Conservation (phyloP, 2,113 vertebrate species). For the Forbesichthys papilliferus region DNA sequence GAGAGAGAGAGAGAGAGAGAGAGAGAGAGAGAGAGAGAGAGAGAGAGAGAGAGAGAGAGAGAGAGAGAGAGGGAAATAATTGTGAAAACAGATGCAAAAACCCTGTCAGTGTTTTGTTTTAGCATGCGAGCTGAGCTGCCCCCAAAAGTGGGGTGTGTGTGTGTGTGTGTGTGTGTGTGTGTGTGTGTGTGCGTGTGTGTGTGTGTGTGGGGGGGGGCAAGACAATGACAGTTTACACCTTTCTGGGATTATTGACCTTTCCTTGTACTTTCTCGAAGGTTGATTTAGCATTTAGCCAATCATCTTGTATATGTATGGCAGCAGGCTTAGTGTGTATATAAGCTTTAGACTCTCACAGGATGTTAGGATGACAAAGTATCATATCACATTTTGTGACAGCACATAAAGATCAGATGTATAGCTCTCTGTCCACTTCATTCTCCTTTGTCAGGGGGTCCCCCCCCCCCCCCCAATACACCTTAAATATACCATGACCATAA, state of each 20-base stretch:
- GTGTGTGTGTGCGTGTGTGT: conserved; percentile 8
- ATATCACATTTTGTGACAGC: neutral
- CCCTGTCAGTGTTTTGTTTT: conserved; percentile 39
- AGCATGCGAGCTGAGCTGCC: conserved; percentile 51
- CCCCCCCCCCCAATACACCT: conserved; percentile 14
- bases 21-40: conserved; percentile 18
- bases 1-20: no score
- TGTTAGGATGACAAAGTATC: neutral
- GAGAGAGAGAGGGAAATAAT: conserved; percentile 25
- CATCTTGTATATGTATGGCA: conserved; percentile 16
- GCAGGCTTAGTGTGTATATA: conserved; percentile 4
- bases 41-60: no score
- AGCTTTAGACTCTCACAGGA: neutral
- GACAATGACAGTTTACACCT: conserved; percentile 43
- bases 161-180: conserved; percentile 14
- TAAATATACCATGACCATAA: conserved; percentile 8
- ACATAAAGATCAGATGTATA: conserved; percentile 9
- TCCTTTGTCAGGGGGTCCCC: neutral
- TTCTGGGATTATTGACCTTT: no score
- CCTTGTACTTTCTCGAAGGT: neutral
- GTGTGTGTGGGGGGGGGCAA: conserved; percentile 14
- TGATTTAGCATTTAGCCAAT: conserved; percentile 30
- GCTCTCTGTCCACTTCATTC: neutral
- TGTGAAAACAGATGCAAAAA: conserved; percentile 58
- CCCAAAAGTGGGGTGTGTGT: conserved; percentile 5